Base-by-base conservation (phyloP, 2,113 vertebrate genomes). In the Sporophila hypoxantha region DNA sequence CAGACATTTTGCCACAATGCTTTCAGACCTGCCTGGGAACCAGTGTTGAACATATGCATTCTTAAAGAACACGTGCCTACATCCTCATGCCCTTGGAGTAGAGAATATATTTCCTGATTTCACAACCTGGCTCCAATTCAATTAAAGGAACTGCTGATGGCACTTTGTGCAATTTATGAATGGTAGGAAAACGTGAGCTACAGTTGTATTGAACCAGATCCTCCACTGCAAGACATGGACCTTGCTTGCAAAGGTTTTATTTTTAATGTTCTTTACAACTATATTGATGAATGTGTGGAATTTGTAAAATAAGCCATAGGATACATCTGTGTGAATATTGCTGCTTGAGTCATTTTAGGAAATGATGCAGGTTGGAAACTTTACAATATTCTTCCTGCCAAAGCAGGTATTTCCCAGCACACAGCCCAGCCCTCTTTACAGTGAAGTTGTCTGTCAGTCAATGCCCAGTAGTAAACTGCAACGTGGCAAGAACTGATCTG, bases 151-250 rank as follows among this genome's bases (percentile, higher is more conserved):
- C 88, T 89, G 66, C 66, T 79, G 70, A 22, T 86, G 42, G 70
- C 42, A 73, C 27, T 50, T 71, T 41, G 14, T 70, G 82, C 46
- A 75, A 55, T 52, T 65, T 30, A 25, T 83, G 80, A 93, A 91
- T 88, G 79, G 66, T 71, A 93, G 94, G 91, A 95, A 93, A 89
- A 79, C 1, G 19, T 49, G 85, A 92, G 85, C 37, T 91, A 30
- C 46, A 39, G 57, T 50, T 75, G 66, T 62, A 87, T 36, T 83
- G 85, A 89, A 59, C 49, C 44, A 80, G 57, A 74, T 64, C 65
- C 32, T 71, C 76, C 50, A 8, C 12, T 71, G 74, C 50, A 77
- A 92, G 82, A 53, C 46, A 47, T 0, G 1, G 39, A 42, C 37
- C 26, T 89, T 46, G 6, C 46, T 59, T 61, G 82, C 50, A 66